Evolutionary conservation across 2,888 invertebrate species (phyloP), one percentile per base, ranked within the genome.

Genomic region (Mythimna ferrago): DNA sequence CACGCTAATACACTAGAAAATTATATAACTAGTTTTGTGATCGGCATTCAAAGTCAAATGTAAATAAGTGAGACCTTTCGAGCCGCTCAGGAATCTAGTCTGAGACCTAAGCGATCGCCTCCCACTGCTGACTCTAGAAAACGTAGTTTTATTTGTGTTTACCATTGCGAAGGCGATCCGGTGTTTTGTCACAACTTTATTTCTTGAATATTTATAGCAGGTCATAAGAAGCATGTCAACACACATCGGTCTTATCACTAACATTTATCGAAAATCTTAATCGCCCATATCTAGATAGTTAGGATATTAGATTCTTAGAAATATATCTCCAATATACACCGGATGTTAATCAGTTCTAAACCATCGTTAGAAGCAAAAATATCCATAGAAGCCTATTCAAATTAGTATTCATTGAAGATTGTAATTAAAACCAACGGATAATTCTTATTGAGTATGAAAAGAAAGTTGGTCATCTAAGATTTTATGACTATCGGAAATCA

Each of bases 31-130:
- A 78, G 85, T 85, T 87, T 72, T 83, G 73, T 84, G 87, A 86
- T 83, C 86, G 85, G 82, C 79, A 88, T 91, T 91, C 89, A 91
- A 91, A 92, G 89, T 88, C 87, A 84, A 89, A 91, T 90, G 88
- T 86, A 87, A 90, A 88, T 87, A 83, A 82, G 81, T 79, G 73
- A 86, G 88, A 90, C 89, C 89, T 90, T 90, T 89, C 86, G 68
- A 88, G 78, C 67, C 81, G 76, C 82, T 81, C 72, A 81, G 87
- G 88, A 89, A 90, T 89, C 87, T 81, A 82, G 87, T 83, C 86
- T 84, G 74, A 84, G 83, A 74, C 72, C 76, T 80, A 83, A 84
- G 79, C 82, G 73, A 85, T 82, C 81, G 60, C 78, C 83, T 77
- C 80, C 81, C 76, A 85, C 78, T 70, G 51, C 61, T 19, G 21